Conservation (phyloP, 2,888 invertebrate species). For the Metopia argyrocephala region DNA sequence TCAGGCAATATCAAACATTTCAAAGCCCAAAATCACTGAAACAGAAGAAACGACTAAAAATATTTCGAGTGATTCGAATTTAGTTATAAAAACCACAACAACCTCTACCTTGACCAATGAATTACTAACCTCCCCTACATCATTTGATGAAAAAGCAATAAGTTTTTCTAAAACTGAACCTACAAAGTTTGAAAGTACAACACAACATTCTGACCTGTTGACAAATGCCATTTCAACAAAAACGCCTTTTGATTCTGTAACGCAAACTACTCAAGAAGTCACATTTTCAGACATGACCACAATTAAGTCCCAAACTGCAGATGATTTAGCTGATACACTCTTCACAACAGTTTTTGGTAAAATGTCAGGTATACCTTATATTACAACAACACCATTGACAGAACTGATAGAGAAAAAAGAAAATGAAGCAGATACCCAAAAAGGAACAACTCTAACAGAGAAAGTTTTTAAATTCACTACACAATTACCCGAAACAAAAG, state of each 20-base stretch:
- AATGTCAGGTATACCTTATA: constrained; percentile 51
- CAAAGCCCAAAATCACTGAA: background rate
- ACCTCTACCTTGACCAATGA: background rate
- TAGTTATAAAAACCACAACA: background rate
- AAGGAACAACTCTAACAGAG: no score
- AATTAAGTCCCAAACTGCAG: background rate
- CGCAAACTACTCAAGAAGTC: background rate
- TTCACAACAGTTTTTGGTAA: constrained; percentile 28
- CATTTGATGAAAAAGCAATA: background rate
- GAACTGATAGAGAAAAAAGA: background rate
- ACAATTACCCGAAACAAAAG: no score
- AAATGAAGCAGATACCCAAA: no score
- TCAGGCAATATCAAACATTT: background rate
- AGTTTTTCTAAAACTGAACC: background rate
- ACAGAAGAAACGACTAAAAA: background rate
- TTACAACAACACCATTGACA: constrained; percentile 14
- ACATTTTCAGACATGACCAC: background rate
- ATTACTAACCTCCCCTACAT: no score
- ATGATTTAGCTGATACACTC: background rate
- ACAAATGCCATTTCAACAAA: no score
- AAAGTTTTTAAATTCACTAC: no score
- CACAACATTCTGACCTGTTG: background rate
- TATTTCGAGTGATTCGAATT: background rate
- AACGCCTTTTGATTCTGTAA: background rate
- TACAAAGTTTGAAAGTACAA: background rate